Percentiles rank a stretch among this genome's conserved stretches.
These are phyloP conservation scores for Ennomos fuscantarius DNA, from an alignment of 2,888 invertebrate species.

Conservation along the genomic window DNA sequence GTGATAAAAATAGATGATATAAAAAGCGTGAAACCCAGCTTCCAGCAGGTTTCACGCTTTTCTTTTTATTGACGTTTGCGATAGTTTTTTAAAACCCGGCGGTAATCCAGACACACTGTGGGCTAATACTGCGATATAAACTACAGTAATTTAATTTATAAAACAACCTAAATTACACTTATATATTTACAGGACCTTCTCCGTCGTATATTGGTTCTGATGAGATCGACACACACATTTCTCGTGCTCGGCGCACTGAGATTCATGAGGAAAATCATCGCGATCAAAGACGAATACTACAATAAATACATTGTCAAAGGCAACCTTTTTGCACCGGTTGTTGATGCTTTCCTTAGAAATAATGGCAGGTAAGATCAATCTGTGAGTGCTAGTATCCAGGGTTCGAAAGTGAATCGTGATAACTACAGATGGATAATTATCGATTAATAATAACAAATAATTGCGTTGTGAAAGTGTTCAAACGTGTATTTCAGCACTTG, in stretches of 20 bases:
- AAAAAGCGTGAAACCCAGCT: too few species aligned
- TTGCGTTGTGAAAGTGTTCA: too few species aligned
- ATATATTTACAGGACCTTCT: conserved; percentile 89
- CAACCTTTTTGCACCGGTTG: conserved; percentile 97
- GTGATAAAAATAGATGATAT: too few species aligned
- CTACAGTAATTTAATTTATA: neutral
- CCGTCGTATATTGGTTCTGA: conserved; percentile 96
- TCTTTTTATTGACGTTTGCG: too few species aligned
- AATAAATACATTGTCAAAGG: conserved; percentile 98
- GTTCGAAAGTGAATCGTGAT: too few species aligned
- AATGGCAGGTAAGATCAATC: conserved; percentile 89
- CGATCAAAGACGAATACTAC: conserved; percentile 99
- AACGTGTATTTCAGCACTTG: too few species aligned
- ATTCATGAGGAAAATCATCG: conserved; percentile 98
- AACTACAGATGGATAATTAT: too few species aligned
- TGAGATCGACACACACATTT: conserved; percentile 99
- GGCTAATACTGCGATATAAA: neutral
- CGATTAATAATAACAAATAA: too few species aligned
- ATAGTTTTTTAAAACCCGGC: too few species aligned
- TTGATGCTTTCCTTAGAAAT: conserved; percentile 98
- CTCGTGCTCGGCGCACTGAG: conserved; percentile 97
- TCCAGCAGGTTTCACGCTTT: too few species aligned
- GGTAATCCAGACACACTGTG: too few species aligned
- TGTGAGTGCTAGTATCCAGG: too few species aligned
- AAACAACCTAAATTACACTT: conserved; percentile 16